Base-by-base conservation (phyloP, 2,113 vertebrate genomes). In the Chionodraco myersi region DNA sequence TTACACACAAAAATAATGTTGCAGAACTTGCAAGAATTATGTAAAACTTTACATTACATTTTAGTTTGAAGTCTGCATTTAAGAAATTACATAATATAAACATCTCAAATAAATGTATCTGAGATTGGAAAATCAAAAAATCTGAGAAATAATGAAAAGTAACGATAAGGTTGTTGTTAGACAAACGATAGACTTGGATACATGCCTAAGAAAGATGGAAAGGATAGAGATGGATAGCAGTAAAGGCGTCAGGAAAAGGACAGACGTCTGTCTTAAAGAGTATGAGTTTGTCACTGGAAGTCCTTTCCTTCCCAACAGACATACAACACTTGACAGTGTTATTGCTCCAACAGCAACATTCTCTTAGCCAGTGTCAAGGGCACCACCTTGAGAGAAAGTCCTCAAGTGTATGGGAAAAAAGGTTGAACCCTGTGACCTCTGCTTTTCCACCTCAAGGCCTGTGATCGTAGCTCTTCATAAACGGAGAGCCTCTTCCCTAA, bases 241-340 rank as follows among this genome's bases (percentile, higher is more conserved):
- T 21, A 61, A 44, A 52, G 18, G 30, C 30, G 3, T 30, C 30
- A 69, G 15, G 47, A 30, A 53, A 57, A 69, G 12, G 54, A 57
- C 26, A 30, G 30, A 30, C 30, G 30, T 30, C 3, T 30, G 3
- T 30, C 30, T 30, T 30, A 30, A 30, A 30, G 30, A 30, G 30
- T 30, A 30, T 30, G 36, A 57, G 36, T 67, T 83, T 64, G 51
- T 84, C 48, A 47, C 63, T 81, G 52, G 10, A 77, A 41, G 48
- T 65, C 62, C 34, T 52, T 68, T 60, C 44, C 23, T 73, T 68
- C 54, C 53, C 44, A 68, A 77, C 4, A 75, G 58, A 66, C 13
- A 3, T 23, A 80, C 15, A 67, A 65, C 68, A 80, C 72, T 71
- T 83, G 70, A 81, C 34, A 78, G 30, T 6, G 56, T 80, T 58